These are phyloP conservation scores for Leucoraja erinaceus DNA, from an alignment of 2,113 vertebrate genomes.

Conservation along the genomic window DNA sequence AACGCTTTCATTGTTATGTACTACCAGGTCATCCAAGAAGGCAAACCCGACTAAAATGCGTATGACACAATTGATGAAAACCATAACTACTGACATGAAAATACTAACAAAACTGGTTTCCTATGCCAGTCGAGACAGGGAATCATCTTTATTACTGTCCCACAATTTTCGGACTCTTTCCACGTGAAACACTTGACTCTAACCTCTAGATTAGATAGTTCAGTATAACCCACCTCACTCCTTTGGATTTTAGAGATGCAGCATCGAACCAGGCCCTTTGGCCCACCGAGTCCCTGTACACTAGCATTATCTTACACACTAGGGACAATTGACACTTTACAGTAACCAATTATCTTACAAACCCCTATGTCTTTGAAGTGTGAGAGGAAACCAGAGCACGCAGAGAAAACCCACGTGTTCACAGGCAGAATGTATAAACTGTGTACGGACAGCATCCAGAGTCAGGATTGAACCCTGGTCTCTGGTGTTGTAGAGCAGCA, in stretches of 20 bases:
- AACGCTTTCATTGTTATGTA: neutral
- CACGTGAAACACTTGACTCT: neutral
- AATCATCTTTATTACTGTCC: neutral
- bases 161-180: neutral
- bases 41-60: neutral
- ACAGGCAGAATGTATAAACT: too few species aligned
- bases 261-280: too few species aligned
- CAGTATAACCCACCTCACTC: neutral
- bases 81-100: neutral
- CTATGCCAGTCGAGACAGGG: neutral
- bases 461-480: too few species aligned
- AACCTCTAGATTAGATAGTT: neutral
- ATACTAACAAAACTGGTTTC: neutral
- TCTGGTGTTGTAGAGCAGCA: too few species aligned
- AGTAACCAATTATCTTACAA: too few species aligned
- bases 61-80: neutral
- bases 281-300: too few species aligned
- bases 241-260: neutral
- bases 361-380: too few species aligned
- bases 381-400: too few species aligned
- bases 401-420: too few species aligned
- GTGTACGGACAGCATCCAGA: too few species aligned
- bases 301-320: too few species aligned
- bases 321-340: too few species aligned
- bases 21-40: neutral